Percentiles rank a stretch among this genome's conserved stretches.
Evolutionary conservation across 2,113 vertebrate species (phyloP).

Genomic region (Xiphophorus couchianus): DNA sequence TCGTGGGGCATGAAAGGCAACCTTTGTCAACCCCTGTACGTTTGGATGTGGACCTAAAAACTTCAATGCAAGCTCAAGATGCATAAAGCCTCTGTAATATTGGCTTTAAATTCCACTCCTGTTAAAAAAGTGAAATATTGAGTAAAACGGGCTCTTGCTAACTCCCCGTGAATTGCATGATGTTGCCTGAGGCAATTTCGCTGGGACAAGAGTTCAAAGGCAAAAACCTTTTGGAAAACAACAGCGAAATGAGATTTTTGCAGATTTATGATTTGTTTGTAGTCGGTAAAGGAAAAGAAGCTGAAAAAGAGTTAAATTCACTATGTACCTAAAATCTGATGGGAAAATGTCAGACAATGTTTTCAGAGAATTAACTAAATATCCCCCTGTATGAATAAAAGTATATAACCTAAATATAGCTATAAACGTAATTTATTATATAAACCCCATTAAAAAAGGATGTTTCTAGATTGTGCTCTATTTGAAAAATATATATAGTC

Average conservation of each 20-base stretch:
- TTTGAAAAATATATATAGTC: no score
- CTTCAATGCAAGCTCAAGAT: neutral
- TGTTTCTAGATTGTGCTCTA: no score
- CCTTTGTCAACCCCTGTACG: conserved; percentile 3
- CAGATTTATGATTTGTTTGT: conserved; percentile 4
- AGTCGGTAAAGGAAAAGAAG: neutral
- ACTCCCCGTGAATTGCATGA: neutral
- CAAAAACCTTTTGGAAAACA: neutral
- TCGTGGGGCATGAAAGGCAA: conserved; percentile 32
- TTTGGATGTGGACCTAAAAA: conserved; percentile 2
- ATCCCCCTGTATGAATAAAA: no score
- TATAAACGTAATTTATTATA: no score
- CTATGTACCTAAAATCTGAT: neutral
- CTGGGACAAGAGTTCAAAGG: neutral
- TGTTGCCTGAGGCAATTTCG: neutral
- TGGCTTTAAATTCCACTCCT: neutral
- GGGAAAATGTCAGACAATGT: neutral
- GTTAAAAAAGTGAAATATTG: neutral
- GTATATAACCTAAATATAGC: no score
- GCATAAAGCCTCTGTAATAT: neutral
- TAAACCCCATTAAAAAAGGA: no score
- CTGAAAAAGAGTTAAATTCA: neutral
- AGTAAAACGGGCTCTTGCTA: neutral
- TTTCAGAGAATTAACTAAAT: neutral
- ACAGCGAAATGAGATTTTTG: neutral